Evolutionary conservation across 2,113 vertebrate species (phyloP).

Genomic region (Daphoenositta chrysoptera): DNA sequence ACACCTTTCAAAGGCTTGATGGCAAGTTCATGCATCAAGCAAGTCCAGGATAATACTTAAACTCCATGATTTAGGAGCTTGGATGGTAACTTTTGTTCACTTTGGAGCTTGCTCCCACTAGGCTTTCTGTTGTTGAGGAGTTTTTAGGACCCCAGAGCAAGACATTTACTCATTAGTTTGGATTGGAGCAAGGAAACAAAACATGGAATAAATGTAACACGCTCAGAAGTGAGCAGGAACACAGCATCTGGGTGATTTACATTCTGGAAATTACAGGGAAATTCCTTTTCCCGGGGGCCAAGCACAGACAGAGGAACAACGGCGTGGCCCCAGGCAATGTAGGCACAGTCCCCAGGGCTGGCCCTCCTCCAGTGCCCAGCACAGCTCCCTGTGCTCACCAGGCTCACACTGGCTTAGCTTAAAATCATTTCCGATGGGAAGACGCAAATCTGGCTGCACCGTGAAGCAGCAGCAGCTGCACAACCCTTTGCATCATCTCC

Average conservation of each 20-base stretch:
- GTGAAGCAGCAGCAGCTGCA: not conserved
- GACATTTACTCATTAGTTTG: not conserved
- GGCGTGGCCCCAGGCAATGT: fast-evolving
- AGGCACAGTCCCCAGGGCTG: not conserved
- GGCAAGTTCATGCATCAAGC: not conserved
- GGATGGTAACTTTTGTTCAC: not conserved
- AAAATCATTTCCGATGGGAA: not conserved
- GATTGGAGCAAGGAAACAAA: not conserved
- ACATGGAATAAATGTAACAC: fast-evolving
- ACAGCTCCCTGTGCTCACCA: not conserved
- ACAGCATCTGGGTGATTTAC: not conserved
- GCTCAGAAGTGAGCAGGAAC: not conserved
- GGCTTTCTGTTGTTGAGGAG: not conserved
- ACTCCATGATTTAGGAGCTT: not conserved
- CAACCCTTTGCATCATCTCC: not conserved
- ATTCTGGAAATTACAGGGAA: not conserved
- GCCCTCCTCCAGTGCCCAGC: not conserved
- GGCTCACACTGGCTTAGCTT: not conserved
- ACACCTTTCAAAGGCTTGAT: not conserved
- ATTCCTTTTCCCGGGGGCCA: not conserved
- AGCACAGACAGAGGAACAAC: not conserved
- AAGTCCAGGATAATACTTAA: not conserved
- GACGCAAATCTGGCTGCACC: not conserved
- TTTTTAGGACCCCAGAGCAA: not conserved
- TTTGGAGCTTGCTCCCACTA: not conserved